Evolutionary conservation across 1,140 invertebrate genomes (phyloP), one percentile per base, ranked within the genome.

Genomic region (Aphis gossypii): DNA sequence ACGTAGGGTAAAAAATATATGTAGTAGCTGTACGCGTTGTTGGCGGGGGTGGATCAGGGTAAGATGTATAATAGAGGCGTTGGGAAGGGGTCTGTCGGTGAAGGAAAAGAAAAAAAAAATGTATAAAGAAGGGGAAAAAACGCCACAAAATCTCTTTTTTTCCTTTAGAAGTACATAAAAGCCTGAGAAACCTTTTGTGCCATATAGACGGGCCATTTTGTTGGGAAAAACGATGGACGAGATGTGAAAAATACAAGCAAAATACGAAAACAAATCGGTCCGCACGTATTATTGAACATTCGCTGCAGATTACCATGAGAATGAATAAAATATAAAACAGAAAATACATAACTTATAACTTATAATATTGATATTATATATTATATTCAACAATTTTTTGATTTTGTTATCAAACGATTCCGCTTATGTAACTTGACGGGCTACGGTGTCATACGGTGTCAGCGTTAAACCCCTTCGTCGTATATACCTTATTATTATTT

Each of bases 191-290:
- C 30, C 60, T 68, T 68, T 68, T 68, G 60, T 68, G 60, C 60
- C 60, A 68, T n/a, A 14, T 14, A 68, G 60, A 68, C 60, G 60
- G 60, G 60, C 60, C 60, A 68, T 68, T 68, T 68, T 68, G 60
- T 68, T 30, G 60, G 60, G 23, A 68, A 68, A 68, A 68, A 68
- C 60, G 60, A 68, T 14, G 30, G 30, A n/a, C 60, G 60, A 30
- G 60, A 68, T 68, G 60, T 30, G 60, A 68, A 68, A n/a, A 68
- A 68, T 68, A 68, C 60, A 68, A 68, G 60, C 60, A 4, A 68
- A 68, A 68, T 68, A 68, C 30, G 60, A 68, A 68, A 68, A 68
- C 60, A 68, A 68, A 68, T 68, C 60, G 60, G 60, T n/a, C 60
- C 30, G 60, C 30, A 9, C 60, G 11, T 68, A 14, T 68, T 68